Conservation (phyloP, 2,113 vertebrate species). For the Malurus cyaneus region DNA sequence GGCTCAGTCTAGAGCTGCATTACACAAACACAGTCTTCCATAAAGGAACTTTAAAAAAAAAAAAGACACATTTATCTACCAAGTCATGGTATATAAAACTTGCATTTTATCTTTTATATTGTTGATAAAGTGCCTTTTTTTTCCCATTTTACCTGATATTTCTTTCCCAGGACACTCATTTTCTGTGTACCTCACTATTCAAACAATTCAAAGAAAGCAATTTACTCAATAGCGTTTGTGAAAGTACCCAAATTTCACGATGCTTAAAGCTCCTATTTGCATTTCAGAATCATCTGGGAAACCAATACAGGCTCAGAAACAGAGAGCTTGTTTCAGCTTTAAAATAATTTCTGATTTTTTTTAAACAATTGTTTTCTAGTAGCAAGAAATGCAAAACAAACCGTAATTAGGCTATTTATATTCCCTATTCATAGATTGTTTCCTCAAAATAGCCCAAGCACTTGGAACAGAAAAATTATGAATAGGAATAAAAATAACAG, state of each 20-base stretch:
- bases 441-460: slow-evolving; percentile 58
- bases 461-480: slow-evolving; percentile 55
- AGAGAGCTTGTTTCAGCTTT: not conserved
- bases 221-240: not conserved
- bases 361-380: slow-evolving; percentile 54
- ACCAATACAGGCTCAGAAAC: not conserved
- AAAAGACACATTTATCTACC: not conserved
- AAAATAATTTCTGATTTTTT: slow-evolving; percentile 13
- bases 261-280: slow-evolving; percentile 2
- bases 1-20: not conserved
- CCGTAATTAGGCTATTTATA: slow-evolving; percentile 55
- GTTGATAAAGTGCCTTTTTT: not conserved
- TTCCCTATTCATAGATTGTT: slow-evolving; percentile 44
- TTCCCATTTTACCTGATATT: not conserved
- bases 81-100: too few relatives aligned
- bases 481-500: slow-evolving; percentile 64
- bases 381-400: slow-evolving; percentile 59
- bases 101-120: too few relatives aligned
- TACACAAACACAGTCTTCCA: not conserved
- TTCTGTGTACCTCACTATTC: not conserved
- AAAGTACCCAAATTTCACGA: not conserved
- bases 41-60: not conserved
- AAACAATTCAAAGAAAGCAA: not conserved
- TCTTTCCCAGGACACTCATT: not conserved
- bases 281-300: slow-evolving; percentile 32